Percentiles rank a stretch among this genome's conserved stretches.
Evolutionary conservation across 2,113 vertebrate species (phyloP).

Genomic region (Actenoides lindsayi): DNA sequence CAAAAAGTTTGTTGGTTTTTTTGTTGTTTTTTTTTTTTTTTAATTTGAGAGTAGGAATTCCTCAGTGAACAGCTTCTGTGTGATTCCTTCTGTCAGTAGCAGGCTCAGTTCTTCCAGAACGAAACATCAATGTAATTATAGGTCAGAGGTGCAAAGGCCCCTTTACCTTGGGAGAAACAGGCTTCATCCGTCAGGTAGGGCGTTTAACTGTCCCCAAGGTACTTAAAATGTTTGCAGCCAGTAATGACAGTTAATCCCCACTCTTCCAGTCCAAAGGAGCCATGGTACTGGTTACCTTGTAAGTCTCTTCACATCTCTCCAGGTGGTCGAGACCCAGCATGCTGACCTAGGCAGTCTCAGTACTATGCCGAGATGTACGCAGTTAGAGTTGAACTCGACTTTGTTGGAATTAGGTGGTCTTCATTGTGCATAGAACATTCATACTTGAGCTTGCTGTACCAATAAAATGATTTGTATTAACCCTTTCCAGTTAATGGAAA

Average conservation of each 20-base stretch:
- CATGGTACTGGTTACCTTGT: background rate
- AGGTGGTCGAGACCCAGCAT: background rate
- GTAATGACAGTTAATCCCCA: background rate
- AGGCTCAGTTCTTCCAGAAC: background rate
- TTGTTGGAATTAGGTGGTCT: background rate
- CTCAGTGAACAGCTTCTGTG: slow-evolving; percentile 3
- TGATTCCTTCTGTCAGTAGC: background rate
- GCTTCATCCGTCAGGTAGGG: background rate
- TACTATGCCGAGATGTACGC: background rate
- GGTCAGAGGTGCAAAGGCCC: slow-evolving; percentile 12
- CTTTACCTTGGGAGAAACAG: slow-evolving; percentile 29
- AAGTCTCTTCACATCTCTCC: background rate
- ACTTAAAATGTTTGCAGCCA: slow-evolving; percentile 12
- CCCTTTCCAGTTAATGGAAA: background rate
- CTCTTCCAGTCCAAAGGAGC: background rate
- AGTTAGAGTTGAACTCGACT: background rate
- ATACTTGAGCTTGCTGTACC: background rate
- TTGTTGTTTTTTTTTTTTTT: background rate
- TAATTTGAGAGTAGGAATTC: background rate
- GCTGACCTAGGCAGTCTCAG: background rate
- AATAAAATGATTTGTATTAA: background rate
- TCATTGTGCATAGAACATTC: background rate
- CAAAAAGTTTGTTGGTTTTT: background rate
- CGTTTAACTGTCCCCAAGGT: slow-evolving; percentile 12
- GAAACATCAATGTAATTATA: slow-evolving; percentile 12